phyloP scores from a whole-genome alignment of 2,888 invertebrate species.

The Dolichomitus sp. region DNA sequence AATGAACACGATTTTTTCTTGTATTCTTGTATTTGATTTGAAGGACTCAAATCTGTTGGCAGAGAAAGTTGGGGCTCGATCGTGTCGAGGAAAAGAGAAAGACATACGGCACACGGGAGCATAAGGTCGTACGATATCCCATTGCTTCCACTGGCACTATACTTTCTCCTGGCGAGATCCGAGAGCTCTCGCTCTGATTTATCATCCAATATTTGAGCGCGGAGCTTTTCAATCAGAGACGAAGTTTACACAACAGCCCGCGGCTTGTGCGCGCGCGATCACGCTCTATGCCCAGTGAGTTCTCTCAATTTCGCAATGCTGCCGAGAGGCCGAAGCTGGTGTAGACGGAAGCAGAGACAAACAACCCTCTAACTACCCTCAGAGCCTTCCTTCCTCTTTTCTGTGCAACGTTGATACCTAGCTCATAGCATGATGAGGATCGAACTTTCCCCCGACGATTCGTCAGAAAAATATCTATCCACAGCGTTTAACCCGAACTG shows the following conservation, averaged over 20 bases:
- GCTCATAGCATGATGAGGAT: slow-evolving; percentile 6
- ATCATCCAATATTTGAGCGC: slow-evolving; percentile 85
- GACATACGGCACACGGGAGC: slow-evolving; percentile 18
- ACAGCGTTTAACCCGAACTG: not conserved
- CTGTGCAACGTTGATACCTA: slow-evolving; percentile 19
- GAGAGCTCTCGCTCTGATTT: slow-evolving; percentile 78
- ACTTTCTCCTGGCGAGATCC: slow-evolving; percentile 52
- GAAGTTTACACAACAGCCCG: slow-evolving; percentile 84
- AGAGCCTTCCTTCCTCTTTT: slow-evolving; percentile 26
- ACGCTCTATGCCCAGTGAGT: slow-evolving; percentile 35
- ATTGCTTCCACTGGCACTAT: slow-evolving; percentile 33
- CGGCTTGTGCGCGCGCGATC: slow-evolving; percentile 71
- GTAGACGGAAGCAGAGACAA: slow-evolving; percentile 81
- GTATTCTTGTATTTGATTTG: slow-evolving; percentile 4
- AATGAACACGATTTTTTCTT: slow-evolving; percentile 31
- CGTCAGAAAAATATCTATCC: slow-evolving; percentile 58
- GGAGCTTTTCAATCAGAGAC: slow-evolving; percentile 84
- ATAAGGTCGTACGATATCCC: slow-evolving; percentile 50
- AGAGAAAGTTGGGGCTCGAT: slow-evolving; percentile 61
- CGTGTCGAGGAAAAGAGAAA: slow-evolving; percentile 42
- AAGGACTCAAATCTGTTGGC: not conserved
- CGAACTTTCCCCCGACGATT: slow-evolving; percentile 36
- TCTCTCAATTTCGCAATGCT: slow-evolving; percentile 59
- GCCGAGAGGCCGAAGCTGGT: slow-evolving; percentile 60
- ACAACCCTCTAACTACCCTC: slow-evolving; percentile 79